Evolutionary conservation across 2,888 invertebrate genomes (phyloP).

Genomic region (Mycalesis mineus): DNA sequence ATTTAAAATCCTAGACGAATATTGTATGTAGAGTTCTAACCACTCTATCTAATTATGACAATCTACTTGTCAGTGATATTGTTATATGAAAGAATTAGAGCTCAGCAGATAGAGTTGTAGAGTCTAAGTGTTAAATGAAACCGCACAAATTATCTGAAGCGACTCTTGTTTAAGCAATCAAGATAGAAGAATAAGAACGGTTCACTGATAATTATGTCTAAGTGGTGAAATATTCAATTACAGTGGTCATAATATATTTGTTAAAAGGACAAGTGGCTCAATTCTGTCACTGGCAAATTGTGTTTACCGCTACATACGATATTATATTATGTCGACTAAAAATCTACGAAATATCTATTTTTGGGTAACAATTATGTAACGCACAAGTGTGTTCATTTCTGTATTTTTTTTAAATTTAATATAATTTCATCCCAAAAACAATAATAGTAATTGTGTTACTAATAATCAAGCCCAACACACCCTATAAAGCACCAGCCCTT

Average conservation of each 20-base stretch:
- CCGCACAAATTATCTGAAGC: conserved; percentile 64
- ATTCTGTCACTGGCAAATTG: neutral
- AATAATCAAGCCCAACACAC: too few species aligned
- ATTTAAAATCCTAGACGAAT: conserved; percentile 25
- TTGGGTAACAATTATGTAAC: neutral
- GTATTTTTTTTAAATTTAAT: too few species aligned
- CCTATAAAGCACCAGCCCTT: too few species aligned
- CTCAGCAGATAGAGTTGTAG: conserved; percentile 62
- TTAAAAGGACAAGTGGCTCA: neutral
- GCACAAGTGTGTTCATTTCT: too few species aligned
- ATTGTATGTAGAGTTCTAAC: conserved; percentile 41
- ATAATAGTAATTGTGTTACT: too few species aligned
- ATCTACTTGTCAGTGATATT: conserved; percentile 60
- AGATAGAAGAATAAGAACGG: conserved; percentile 51
- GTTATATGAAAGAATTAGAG: conserved; percentile 69
- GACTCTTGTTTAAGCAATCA: conserved; percentile 54
- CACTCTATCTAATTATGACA: conserved; percentile 66
- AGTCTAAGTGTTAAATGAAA: conserved; percentile 57
- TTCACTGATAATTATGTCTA: conserved; percentile 68
- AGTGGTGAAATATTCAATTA: conserved; percentile 50
- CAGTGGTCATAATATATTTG: conserved; percentile 1
- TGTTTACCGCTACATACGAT: neutral
- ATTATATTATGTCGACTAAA: neutral
- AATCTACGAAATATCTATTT: neutral
- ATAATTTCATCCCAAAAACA: too few species aligned